Evolutionary conservation across 1,140 invertebrate genomes (phyloP).

Genomic region (Octopus sinensis): DNA sequence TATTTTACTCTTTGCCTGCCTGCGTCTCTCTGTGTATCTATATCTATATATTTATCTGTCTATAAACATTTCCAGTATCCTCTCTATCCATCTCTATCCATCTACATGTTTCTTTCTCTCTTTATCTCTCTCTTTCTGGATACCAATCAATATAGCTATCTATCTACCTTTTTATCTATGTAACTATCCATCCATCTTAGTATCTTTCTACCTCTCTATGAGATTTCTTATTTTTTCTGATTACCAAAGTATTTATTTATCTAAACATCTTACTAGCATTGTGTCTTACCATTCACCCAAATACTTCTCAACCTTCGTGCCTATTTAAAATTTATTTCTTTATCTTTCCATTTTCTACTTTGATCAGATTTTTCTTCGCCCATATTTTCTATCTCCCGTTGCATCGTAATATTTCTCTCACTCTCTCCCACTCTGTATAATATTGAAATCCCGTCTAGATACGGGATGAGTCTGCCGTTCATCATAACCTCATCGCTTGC

Average conservation of each 20-base stretch:
- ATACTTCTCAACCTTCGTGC: not conserved
- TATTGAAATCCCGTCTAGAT: not conserved
- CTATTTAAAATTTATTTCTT: not conserved
- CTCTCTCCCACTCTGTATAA: not conserved
- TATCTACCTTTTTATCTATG: not conserved
- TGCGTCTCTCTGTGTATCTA: too few relatives aligned
- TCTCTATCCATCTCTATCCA: too few relatives aligned
- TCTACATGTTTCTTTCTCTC: not conserved
- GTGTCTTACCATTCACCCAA: not conserved
- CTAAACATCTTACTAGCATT: not conserved
- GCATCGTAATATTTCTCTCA: not conserved
- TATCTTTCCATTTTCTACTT: not conserved
- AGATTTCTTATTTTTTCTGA: not conserved
- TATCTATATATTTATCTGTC: too few relatives aligned
- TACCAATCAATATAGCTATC: not conserved
- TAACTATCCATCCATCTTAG: not conserved
- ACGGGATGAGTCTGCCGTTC: constrained; percentile 30
- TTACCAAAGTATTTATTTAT: not conserved
- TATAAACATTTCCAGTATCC: too few relatives aligned
- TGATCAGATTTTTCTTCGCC: not conserved
- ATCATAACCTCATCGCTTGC: constrained; percentile 28
- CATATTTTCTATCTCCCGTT: not conserved
- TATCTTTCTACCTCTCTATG: not conserved
- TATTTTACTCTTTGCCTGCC: too few relatives aligned
- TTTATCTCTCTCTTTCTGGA: not conserved